These are phyloP conservation scores for Ormyrus nitidulus DNA, from an alignment of 2,888 invertebrate genomes.

Conservation along the genomic window DNA sequence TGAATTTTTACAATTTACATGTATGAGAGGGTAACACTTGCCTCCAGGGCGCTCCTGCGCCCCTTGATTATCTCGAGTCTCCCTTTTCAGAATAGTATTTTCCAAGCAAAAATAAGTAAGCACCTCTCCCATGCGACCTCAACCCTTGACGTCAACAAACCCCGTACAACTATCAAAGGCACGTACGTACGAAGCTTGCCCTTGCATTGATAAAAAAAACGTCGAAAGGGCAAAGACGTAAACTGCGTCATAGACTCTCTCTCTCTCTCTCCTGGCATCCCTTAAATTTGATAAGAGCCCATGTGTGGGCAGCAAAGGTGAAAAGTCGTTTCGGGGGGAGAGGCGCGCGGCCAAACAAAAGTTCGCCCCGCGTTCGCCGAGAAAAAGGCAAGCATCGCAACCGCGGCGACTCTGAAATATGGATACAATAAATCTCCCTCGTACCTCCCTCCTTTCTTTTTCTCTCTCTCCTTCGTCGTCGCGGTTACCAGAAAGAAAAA, in stretches of 20 bases:
- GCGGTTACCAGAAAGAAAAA: neutral
- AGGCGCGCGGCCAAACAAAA: neutral
- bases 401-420: neutral
- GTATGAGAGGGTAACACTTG: too few relatives aligned
- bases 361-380: neutral
- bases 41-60: too few relatives aligned
- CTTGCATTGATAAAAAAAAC: neutral
- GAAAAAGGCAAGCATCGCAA: neutral
- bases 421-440: conserved; percentile 16
- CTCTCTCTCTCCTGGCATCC: neutral
- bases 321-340: neutral
- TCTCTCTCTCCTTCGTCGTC: neutral
- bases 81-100: too few relatives aligned
- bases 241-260: too few relatives aligned
- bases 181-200: too few relatives aligned
- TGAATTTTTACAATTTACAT: too few relatives aligned
- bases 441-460: neutral
- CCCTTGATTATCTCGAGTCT: too few relatives aligned
- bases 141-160: too few relatives aligned
- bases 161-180: too few relatives aligned
- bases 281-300: conserved; percentile 10
- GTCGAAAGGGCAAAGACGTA: neutral
- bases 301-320: conserved; percentile 5
- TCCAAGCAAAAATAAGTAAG: too few relatives aligned
- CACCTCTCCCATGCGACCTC: too few relatives aligned